Evolutionary conservation across 2,888 invertebrate genomes (phyloP).

Genomic region (Bombylius major): DNA sequence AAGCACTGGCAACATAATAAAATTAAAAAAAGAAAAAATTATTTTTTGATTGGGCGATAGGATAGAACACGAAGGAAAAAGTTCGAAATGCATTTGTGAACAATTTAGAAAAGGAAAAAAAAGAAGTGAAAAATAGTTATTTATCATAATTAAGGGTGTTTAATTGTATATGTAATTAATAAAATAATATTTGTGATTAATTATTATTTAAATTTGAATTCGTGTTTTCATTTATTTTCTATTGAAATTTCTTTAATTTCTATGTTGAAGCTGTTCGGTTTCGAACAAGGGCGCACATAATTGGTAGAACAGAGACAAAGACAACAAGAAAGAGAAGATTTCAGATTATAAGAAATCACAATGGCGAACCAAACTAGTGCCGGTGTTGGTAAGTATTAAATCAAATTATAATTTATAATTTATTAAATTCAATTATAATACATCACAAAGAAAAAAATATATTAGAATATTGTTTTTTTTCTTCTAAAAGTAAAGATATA

Average conservation of each 20-base stretch:
- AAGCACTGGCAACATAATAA: too few species aligned
- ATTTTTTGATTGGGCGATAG: too few species aligned
- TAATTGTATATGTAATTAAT: not conserved
- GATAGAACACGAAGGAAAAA: not conserved
- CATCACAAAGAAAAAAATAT: too few species aligned
- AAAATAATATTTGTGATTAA: not conserved
- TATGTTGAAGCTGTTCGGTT: too few species aligned
- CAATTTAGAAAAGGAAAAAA: not conserved
- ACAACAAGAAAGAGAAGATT: not conserved
- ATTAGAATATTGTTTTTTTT: too few species aligned
- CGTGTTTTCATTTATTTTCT: not conserved
- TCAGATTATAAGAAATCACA: slow-evolving; percentile 16
- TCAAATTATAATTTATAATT: too few species aligned
- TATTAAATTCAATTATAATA: not conserved
- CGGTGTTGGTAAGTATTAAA: slow-evolving; percentile 68
- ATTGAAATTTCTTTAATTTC: not conserved
- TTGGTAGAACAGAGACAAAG: not conserved
- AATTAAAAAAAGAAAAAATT: too few species aligned
- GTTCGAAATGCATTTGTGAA: not conserved
- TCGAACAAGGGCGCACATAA: not conserved
- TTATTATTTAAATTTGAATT: not conserved
- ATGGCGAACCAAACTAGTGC: slow-evolving; percentile 83
- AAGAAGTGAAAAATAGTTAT: not conserved
- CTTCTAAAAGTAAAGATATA: too few species aligned
- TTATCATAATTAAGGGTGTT: not conserved